These are phyloP conservation scores for Chaunax sp. DNA, from an alignment of 2,797 vertebrate species.

Conservation along the genomic window DNA sequence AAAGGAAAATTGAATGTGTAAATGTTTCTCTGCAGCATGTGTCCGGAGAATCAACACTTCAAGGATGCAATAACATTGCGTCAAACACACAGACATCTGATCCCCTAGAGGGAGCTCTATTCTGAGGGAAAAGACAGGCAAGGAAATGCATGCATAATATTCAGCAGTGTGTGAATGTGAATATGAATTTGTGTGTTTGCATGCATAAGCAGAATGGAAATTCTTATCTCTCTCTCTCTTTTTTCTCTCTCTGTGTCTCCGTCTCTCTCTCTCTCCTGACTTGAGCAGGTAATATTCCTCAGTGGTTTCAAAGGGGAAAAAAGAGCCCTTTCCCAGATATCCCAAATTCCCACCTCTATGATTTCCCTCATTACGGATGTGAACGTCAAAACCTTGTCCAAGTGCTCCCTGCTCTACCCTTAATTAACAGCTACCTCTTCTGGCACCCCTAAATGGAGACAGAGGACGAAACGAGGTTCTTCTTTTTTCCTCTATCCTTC, in stretches of 20 bases:
- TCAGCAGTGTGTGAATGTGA: slow-evolving; percentile 53
- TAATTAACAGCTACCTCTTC: slow-evolving; percentile 78
- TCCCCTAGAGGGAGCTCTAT: slow-evolving; percentile 76
- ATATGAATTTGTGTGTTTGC: slow-evolving; percentile 69
- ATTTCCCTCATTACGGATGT: slow-evolving; percentile 85
- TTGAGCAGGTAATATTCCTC: slow-evolving; percentile 77
- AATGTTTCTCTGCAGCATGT: slow-evolving; percentile 49
- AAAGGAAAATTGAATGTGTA: slow-evolving; percentile 48
- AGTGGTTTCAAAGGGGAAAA: slow-evolving; percentile 58
- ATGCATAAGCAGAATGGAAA: slow-evolving; percentile 81
- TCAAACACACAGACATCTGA: slow-evolving; percentile 63
- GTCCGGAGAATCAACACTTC: slow-evolving; percentile 59
- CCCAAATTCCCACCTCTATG: slow-evolving; percentile 85
- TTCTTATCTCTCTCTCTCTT: slow-evolving; percentile 53
- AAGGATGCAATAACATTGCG: slow-evolving; percentile 61
- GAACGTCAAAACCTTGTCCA: slow-evolving; percentile 77
- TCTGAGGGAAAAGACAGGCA: slow-evolving; percentile 68
- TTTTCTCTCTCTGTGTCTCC: slow-evolving; percentile 24
- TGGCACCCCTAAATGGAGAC: slow-evolving; percentile 61
- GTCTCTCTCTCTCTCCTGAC: slow-evolving; percentile 32
- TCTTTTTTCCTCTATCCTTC: slow-evolving; percentile 47
- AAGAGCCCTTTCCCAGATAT: slow-evolving; percentile 73
- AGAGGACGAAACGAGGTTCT: slow-evolving; percentile 43
- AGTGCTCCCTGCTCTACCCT: slow-evolving; percentile 80
- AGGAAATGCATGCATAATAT: slow-evolving; percentile 74